Base-by-base conservation (phyloP, 2,113 vertebrate species). In the Ceratotherium simum region DNA sequence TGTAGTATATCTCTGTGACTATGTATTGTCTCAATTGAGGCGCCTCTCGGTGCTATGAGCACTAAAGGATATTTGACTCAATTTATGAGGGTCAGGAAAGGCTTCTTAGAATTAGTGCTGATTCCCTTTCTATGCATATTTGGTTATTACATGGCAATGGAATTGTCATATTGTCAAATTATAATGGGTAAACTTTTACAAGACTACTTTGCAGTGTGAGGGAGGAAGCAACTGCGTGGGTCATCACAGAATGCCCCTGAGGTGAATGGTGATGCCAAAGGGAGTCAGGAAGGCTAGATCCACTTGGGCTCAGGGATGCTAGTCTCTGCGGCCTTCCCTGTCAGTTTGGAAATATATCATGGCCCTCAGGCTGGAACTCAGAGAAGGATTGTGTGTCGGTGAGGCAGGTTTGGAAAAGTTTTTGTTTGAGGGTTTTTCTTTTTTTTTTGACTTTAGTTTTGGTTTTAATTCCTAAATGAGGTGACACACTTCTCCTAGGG, bases 381-480 rank as follows among this genome's bases (percentile, higher is more conserved):
- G 70, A 87, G 64, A 56, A 91, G 6, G 8, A 76, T 11, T 62
- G 3, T 8, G 5, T 58, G 29, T 86, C 60, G 1, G 9, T 72
- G 48, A 92, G 58, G 23, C 29, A 97, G 17, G 21, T 79, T 94
- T 85, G 65, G 60, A 67, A 89, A 91, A 82, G 1, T 0, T 86
- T 90, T 92, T 64, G 16, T 65, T 88, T 3, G 6, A 79, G 25
- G 18, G 3, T 54, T 69, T 69, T n/a, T 69, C 7, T 42, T 65
- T 72, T n/a, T n/a, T 84, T 65, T 75, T 92, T 36, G 27, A 25
- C 56, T 62, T 89, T 72, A 18, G 18, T 42, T 75, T 87, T 51
- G 39, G 13, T 93, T 82, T 93, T 87, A 80, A 83, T 80, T 95
- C 29, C 90, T 93, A 79, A 97, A 48, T 91, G 70, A 91, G 3